Percentiles rank a stretch among this genome's conserved stretches.
Evolutionary conservation across 2,888 invertebrate species (phyloP).

Genomic region (Caenorhabditis panamensis): DNA sequence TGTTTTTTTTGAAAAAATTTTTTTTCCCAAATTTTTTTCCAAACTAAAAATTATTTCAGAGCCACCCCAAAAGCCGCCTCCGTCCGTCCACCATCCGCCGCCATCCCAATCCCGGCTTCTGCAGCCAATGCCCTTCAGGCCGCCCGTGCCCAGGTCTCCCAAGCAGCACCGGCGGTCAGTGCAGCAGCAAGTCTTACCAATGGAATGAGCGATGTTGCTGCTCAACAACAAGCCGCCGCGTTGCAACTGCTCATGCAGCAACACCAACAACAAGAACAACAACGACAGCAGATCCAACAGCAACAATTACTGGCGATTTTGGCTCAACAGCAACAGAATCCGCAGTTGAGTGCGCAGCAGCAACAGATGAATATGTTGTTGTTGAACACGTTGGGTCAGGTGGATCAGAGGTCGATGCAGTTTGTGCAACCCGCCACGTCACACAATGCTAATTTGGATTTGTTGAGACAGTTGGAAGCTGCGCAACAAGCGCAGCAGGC

Average conservation of each 20-base stretch:
- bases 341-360: not conserved
- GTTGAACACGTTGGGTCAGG: not conserved
- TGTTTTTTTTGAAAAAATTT: no score
- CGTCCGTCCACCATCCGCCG: slow-evolving; percentile 35
- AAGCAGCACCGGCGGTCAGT: slow-evolving; percentile 7
- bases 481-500: slow-evolving; percentile 2
- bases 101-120: not conserved
- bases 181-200: slow-evolving; percentile 48
- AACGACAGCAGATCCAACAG: slow-evolving; percentile 3
- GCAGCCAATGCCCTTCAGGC: not conserved
- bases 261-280: slow-evolving; percentile 6
- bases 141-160: not conserved
- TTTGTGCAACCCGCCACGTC: not conserved
- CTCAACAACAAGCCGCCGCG: slow-evolving; percentile 39
- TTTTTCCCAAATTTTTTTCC: not conserved
- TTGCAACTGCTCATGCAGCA: slow-evolving; percentile 30
- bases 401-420: not conserved
- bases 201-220: slow-evolving; percentile 46
- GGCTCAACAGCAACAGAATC: not conserved
- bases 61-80: slow-evolving; percentile 52
- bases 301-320: not conserved
- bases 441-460: not conserved
- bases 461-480: not conserved
- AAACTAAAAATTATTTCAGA: slow-evolving; percentile 31
- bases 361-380: not conserved